Conservation (phyloP, 2,113 vertebrate genomes). For the Danionella cerebrum region DNA sequence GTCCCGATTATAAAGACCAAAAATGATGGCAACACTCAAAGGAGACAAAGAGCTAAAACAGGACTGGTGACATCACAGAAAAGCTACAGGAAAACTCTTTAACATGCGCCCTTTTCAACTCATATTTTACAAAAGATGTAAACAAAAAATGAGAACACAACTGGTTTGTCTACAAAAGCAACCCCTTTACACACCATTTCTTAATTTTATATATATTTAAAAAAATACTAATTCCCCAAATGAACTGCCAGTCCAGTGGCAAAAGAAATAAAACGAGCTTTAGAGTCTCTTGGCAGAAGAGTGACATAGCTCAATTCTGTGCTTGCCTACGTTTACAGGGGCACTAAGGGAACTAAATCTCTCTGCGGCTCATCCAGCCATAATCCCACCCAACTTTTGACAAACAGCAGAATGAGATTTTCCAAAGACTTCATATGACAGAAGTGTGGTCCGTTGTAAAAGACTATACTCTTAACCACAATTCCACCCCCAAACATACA, state of each 20-base stretch:
- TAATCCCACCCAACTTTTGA: constrained; percentile 26
- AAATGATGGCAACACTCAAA: constrained; percentile 12
- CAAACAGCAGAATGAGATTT: constrained; percentile 21
- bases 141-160: background rate
- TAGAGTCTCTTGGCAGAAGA: background rate
- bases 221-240: background rate
- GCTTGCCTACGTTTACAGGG: background rate
- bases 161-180: background rate
- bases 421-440: constrained; percentile 26
- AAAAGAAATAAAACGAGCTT: background rate
- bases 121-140: background rate
- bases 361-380: constrained; percentile 18
- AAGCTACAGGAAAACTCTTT: background rate
- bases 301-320: background rate
- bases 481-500: constrained; percentile 20
- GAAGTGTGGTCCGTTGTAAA: constrained; percentile 48
- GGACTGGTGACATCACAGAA: constrained; percentile 16
- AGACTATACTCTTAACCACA: constrained; percentile 30
- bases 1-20: constrained; percentile 39
- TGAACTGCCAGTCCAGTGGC: background rate
- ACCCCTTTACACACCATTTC: too few species aligned
- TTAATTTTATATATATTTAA: background rate
- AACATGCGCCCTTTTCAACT: background rate
- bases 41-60: constrained; percentile 32
- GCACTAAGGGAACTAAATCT: background rate